phyloP scores from a whole-genome alignment of 2,888 invertebrate species.

The Callinectes sapidus region DNA sequence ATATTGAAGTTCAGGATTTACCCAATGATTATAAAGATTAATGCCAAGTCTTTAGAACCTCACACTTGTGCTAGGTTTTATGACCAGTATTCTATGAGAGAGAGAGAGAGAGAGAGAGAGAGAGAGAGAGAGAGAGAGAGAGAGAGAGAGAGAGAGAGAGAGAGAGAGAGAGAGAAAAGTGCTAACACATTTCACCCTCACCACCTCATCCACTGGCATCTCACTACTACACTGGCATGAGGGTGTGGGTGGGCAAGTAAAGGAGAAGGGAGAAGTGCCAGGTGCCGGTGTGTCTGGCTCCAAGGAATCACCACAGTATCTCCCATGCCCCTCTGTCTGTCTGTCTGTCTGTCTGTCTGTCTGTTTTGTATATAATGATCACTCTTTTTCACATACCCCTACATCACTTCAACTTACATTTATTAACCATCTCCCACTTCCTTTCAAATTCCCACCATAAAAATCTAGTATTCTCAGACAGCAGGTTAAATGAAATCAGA shows the following conservation, averaged over 20 bases:
- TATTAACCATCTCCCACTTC: neutral
- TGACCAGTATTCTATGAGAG: no score
- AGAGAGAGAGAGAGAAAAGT: neutral
- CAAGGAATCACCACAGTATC: neutral
- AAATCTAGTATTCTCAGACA: neutral
- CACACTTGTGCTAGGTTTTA: no score
- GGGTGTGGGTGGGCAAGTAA: neutral
- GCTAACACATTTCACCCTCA: neutral
- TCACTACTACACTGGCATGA: neutral
- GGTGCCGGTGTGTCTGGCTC: constrained; percentile 5
- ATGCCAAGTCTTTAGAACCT: no score
- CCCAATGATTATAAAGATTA: no score
- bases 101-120: no score
- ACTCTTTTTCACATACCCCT: no score
- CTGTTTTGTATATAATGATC: neutral
- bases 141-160: no score
- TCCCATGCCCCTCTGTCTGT: neutral
- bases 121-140: no score
- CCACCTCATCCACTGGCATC: neutral
- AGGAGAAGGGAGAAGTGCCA: neutral
- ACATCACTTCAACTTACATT: neutral
- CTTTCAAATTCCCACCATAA: neutral
- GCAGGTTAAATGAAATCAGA: neutral
- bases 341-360: no score
- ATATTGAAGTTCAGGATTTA: no score